Conservation (phyloP, 1,140 invertebrate genomes). For the Thaumatotibia leucotreta region DNA sequence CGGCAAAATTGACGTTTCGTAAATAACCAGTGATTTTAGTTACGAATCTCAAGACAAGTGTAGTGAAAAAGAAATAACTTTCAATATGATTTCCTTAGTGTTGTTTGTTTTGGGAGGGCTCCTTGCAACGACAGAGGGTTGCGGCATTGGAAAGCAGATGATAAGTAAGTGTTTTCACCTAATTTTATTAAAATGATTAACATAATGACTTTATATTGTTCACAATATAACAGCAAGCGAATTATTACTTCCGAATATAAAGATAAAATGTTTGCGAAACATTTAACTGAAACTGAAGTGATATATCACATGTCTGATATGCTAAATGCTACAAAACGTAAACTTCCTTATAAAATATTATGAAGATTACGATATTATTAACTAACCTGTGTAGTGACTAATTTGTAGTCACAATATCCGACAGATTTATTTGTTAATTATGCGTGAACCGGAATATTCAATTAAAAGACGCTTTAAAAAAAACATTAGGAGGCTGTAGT, state of each 20-base stretch:
- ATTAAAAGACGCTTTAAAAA: neutral
- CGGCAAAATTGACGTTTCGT: constrained; percentile 69
- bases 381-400: neutral
- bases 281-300: too few species aligned
- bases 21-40: constrained; percentile 72
- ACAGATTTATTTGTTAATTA: neutral
- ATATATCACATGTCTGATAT: too few species aligned
- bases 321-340: too few species aligned
- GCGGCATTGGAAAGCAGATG: constrained; percentile 60
- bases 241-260: too few species aligned
- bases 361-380: constrained; percentile 16
- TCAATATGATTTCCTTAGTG: constrained; percentile 69
- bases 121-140: constrained; percentile 65
- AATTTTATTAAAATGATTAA: too few species aligned
- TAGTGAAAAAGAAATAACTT: constrained; percentile 51
- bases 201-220: too few species aligned
- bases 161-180: constrained; percentile 55
- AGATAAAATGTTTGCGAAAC: too few species aligned
- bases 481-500: neutral
- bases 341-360: neutral
- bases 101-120: constrained; percentile 65
- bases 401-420: neutral
- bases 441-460: neutral
- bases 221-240: too few species aligned
- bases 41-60: constrained; percentile 72